Evolutionary conservation across 1,140 invertebrate genomes (phyloP), one percentile per base, ranked within the genome.

Genomic region (Drosophila baimaii): DNA sequence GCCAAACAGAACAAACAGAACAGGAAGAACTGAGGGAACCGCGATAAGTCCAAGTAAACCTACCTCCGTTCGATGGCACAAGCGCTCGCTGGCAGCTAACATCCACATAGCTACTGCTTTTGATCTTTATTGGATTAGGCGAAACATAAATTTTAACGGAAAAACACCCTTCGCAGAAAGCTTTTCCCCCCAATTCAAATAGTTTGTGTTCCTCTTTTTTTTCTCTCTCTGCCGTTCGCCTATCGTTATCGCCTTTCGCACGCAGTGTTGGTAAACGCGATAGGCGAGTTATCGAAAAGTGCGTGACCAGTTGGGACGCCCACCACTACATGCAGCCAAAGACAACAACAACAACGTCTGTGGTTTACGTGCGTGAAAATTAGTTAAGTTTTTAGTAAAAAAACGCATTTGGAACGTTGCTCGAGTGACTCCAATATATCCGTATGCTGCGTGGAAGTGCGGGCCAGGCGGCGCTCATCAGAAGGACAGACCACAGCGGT

Each of bases 351-450:
- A 64, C 59, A 71, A 57, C 73, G 46, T 35, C 61, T 68, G 72
- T 81, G 79, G 68, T 86, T 88, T 82, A 88, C 84, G 84, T 88
- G 80, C 84, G 83, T 83, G 79, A 86, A 86, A 86, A 88, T 88
- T 80, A 77, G 76, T 88, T 89, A 88, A 88, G 72, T 88, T 89
- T 86, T 83, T 71, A 74, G 54, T n/a, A 72, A 77, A 80, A 89
- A 77, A 74, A 51, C 62, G 37, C 72, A 51, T 72, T 86, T 77
- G n/a, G 43, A 17, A 39, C 43, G 37, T 21, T 57, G 31, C 21
- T 19, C 47, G 69, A 51, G 12, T 12, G 37, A 37, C 33, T 33
- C 8, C 33, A 62, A 77, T 29, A 55, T 23, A 47, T 74, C 79
- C 75, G 65, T 66, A 88, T 88, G 83, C 68, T 77, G 68, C 76